Conservation (phyloP, 2,113 vertebrate species). For the Syngnathoides biaculeatus region DNA sequence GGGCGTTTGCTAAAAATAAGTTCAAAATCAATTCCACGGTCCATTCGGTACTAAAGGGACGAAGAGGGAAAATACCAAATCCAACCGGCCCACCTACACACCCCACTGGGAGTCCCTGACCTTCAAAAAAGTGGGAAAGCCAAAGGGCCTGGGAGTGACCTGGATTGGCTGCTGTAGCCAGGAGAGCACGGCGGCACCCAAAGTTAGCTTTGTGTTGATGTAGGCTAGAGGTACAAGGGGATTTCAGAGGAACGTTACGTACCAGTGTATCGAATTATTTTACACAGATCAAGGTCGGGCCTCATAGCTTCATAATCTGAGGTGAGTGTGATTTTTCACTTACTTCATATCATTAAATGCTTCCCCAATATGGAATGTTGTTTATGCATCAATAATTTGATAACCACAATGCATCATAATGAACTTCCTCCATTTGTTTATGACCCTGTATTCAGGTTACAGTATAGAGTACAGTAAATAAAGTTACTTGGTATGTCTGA, state of each 20-base stretch:
- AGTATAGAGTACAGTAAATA: too few species aligned
- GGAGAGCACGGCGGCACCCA: too few species aligned
- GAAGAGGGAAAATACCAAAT: conserved; percentile 5
- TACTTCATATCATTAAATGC: too few species aligned
- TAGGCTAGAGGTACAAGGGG: conserved; percentile 21
- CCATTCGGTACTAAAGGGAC: conserved; percentile 51
- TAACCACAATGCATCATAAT: too few species aligned
- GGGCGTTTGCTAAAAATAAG: conserved; percentile 12
- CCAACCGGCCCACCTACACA: conserved; percentile 4
- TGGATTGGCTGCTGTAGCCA: too few species aligned
- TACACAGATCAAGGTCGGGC: conserved; percentile 48
- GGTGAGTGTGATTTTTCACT: not conserved
- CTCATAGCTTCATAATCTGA: not conserved
- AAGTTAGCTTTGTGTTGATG: too few species aligned
- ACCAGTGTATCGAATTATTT: conserved; percentile 22
- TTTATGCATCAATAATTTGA: too few species aligned
- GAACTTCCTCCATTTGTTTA: too few species aligned
- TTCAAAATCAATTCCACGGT: conserved; percentile 59
- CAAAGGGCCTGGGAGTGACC: too few species aligned
- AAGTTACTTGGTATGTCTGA: too few species aligned
- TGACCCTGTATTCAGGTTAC: too few species aligned
- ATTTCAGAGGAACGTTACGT: not conserved
- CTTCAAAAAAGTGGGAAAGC: conserved; percentile 17
- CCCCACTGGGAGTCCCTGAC: conserved; percentile 40
- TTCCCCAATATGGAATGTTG: too few species aligned